Evolutionary conservation across 1,140 invertebrate genomes (phyloP), one percentile per base, ranked within the genome.

Genomic region (Leguminivora glycinivorella): DNA sequence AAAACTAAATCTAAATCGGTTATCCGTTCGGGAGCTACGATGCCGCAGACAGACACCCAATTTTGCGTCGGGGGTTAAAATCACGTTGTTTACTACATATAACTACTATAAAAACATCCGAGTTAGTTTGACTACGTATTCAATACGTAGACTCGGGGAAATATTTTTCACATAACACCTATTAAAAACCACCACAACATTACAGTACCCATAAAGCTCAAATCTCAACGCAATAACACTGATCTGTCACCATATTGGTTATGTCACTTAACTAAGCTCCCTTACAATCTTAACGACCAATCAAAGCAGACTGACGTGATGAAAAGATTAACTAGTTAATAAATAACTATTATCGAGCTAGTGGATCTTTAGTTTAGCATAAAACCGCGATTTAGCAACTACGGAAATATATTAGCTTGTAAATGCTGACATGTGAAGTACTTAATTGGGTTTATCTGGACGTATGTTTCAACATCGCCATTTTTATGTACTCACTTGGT

Each of bases 261-360:
- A 43, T 12, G 10, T 43, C n/a, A 52, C 17, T 52, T 52, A 52
- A 22, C 17, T 22, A 52, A 52, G 47, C 19, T 22, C 43, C 6
- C 34, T 52, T 52, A 22, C 47, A 52, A 52, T 52, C 47, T 52
- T 22, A 52, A 52, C 4, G 19, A 7, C 17, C 47, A 22, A 52
- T 52, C 47, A 52, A 29, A 63, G 26, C 31, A 29, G 26, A 63
- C 58, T 63, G 58, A 19, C 58, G 26, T 63, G 58, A 63, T 63
- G 58, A 63, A 63, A 63, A 63, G 58, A 63, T 63, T 63, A 63
- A 63, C 58, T n/a, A 63, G 58, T 31, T 63, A 63, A 63, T 63
- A 63, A 63, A 63, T 63, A 63, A 63, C 5, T 63, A 29, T 63
- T 63, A 63, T 63, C 58, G n/a, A 9, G 14, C 17, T 31, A 12